These are phyloP conservation scores for Galaxea fascicularis DNA, from an alignment of 92 coral and sea anemone genomes.

Conservation along the genomic window DNA sequence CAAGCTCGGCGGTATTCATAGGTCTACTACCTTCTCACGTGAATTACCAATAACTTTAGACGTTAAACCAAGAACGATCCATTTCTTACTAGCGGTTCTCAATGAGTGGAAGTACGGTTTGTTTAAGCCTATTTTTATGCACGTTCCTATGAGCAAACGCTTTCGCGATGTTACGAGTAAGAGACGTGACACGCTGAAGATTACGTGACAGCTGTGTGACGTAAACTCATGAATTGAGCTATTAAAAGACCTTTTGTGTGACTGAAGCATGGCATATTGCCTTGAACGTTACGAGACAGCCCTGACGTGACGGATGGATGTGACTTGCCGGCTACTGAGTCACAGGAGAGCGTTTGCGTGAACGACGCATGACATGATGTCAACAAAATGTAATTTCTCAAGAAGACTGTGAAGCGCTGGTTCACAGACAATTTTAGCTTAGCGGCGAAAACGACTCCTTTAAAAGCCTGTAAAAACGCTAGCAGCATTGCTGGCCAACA, in stretches of 20 bases:
- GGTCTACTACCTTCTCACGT: constrained; percentile 63
- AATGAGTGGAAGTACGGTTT: constrained; percentile 87
- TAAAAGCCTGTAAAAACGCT: too few species aligned
- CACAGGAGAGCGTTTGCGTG: not conserved
- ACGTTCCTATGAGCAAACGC: not conserved
- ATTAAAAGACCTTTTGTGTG: not conserved
- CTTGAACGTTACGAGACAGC: not conserved
- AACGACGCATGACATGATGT: not conserved
- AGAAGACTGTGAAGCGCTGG: too few species aligned
- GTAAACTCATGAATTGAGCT: not conserved
- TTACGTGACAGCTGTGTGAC: not conserved
- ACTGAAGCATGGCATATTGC: too few species aligned
- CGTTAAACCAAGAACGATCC: constrained; percentile 74
- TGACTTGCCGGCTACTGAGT: not conserved
- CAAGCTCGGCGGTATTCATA: constrained; percentile 70
- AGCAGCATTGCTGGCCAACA: too few species aligned
- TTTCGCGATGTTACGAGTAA: not conserved
- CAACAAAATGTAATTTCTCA: not conserved
- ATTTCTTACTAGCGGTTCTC: constrained; percentile 74
- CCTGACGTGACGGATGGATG: not conserved
- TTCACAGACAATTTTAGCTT: too few species aligned
- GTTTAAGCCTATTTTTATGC: constrained; percentile 67
- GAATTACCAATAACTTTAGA: constrained; percentile 66
- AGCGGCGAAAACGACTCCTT: too few species aligned
- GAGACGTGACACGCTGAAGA: constrained; percentile 3